These are phyloP conservation scores for Dynastes maya DNA, from an alignment of 2,888 invertebrate species.

Conservation along the genomic window DNA sequence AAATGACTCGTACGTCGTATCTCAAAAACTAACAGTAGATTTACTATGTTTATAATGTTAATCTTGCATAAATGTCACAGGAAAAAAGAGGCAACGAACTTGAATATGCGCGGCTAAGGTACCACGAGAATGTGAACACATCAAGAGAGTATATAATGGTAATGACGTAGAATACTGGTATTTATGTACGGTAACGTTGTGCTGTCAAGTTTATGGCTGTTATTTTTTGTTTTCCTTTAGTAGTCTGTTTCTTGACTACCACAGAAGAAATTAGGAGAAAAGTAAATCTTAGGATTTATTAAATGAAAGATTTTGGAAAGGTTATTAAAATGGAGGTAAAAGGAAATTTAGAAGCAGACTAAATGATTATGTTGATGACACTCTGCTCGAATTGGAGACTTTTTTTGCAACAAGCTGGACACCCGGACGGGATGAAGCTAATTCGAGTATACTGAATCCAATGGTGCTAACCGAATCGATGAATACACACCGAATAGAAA, in stretches of 20 bases:
- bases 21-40: conserved; percentile 41
- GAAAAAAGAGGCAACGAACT: conserved; percentile 21
- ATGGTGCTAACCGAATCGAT: too few relatives aligned
- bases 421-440: too few relatives aligned
- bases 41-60: conserved; percentile 33
- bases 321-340: too few relatives aligned
- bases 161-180: conserved; percentile 14
- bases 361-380: too few relatives aligned
- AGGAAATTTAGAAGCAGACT: too few relatives aligned
- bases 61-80: conserved; percentile 22
- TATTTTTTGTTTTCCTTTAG: neutral
- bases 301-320: too few relatives aligned
- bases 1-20: conserved; percentile 19
- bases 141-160: neutral
- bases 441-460: too few relatives aligned
- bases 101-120: neutral
- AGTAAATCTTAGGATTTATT: too few relatives aligned
- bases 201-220: neutral
- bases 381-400: too few relatives aligned
- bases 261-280: too few relatives aligned
- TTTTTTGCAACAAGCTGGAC: too few relatives aligned
- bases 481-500: too few relatives aligned
- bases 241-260: neutral
- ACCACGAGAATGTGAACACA: neutral
- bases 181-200: conserved; percentile 3